phyloP scores from a whole-genome alignment of 2,113 vertebrate species.

The Tragelaphus buxtoni region DNA sequence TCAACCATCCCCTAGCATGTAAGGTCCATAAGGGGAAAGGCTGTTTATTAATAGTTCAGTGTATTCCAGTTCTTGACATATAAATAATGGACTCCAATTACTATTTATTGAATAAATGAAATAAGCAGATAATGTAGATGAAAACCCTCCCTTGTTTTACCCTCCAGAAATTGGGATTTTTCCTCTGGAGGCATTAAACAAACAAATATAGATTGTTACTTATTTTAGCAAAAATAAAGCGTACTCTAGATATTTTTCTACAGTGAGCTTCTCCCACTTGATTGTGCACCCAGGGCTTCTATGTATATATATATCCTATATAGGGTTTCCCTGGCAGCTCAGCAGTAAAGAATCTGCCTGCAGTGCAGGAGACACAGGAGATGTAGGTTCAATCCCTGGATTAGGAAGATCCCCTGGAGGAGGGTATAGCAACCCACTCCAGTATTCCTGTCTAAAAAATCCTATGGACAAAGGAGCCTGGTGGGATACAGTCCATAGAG shows the following conservation, averaged over 20 bases:
- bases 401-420: not conserved
- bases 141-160: not conserved
- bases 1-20: not conserved
- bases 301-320: not conserved
- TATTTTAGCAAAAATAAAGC: not conserved
- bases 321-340: not conserved
- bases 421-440: not conserved
- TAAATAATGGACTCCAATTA: not conserved
- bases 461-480: not conserved
- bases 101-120: constrained; percentile 19
- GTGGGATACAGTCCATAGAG: not conserved
- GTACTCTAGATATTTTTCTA: not conserved
- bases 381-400: not conserved
- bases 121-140: not conserved
- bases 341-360: not conserved
- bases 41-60: not conserved
- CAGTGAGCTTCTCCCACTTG: not conserved
- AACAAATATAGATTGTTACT: not conserved
- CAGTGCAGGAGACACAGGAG: not conserved
- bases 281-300: not conserved
- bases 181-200: not conserved
- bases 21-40: not conserved
- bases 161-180: not conserved
- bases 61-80: not conserved
- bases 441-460: not conserved